These are phyloP conservation scores for Rotaria macrura DNA, from an alignment of 2,888 invertebrate species.

Conservation along the genomic window DNA sequence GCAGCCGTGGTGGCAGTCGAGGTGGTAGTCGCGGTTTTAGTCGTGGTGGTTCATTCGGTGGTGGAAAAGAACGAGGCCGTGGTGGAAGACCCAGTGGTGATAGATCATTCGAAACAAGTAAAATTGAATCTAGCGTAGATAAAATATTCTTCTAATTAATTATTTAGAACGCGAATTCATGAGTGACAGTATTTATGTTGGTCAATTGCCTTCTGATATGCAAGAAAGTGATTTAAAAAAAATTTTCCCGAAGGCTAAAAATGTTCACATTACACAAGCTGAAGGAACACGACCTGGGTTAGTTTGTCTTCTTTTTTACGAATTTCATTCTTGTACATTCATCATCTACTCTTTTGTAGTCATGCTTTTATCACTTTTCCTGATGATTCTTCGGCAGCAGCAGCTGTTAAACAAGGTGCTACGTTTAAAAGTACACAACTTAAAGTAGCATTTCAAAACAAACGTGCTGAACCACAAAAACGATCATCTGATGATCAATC, in stretches of 20 bases:
- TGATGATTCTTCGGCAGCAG: slow-evolving; percentile 1
- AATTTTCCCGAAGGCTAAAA: background rate
- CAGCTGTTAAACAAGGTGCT: slow-evolving; percentile 19
- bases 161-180: background rate
- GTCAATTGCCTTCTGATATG: background rate
- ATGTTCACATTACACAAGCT: background rate
- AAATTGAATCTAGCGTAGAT: no score
- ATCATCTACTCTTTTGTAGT: background rate
- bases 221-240: slow-evolving; percentile 15
- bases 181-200: background rate
- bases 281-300: background rate
- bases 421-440: background rate
- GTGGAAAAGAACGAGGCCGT: background rate
- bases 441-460: background rate
- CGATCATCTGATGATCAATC: background rate
- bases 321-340: no score
- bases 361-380: background rate
- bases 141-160: no score
- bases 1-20: background rate
- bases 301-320: background rate
- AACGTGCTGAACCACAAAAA: slow-evolving; percentile 15
- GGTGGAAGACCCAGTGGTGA: background rate
- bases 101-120: background rate
- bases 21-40: background rate
- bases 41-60: background rate